Percentiles rank a stretch among this genome's conserved stretches.
Evolutionary conservation across 2,797 vertebrate species (phyloP).

Genomic region (Chelon labrosus): DNA sequence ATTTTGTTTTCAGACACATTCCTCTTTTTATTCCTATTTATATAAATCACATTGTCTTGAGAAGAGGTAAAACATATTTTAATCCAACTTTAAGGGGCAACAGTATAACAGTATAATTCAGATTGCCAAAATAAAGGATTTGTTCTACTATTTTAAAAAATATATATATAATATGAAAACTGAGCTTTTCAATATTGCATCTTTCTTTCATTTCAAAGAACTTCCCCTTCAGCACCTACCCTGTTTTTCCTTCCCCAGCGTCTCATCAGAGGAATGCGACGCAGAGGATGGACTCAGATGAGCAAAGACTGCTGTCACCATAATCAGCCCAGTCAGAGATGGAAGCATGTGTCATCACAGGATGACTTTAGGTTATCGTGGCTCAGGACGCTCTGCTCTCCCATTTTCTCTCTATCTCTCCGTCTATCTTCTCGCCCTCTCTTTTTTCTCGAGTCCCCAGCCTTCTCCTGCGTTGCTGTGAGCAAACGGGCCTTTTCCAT

Average conservation of each 20-base stretch:
- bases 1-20: too few relatives aligned
- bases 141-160: too few relatives aligned
- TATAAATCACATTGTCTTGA: too few relatives aligned
- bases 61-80: too few relatives aligned
- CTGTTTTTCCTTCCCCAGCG: conserved; percentile 12
- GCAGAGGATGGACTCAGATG: conserved; percentile 25
- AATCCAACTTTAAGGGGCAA: too few relatives aligned
- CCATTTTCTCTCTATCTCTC: conserved; percentile 40
- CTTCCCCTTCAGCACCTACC: too few relatives aligned
- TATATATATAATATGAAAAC: too few relatives aligned
- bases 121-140: too few relatives aligned
- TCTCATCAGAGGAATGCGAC: conserved; percentile 48
- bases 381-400: conserved; percentile 52
- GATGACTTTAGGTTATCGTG: conserved; percentile 58
- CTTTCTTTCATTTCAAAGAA: too few relatives aligned
- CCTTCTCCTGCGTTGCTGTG: conserved; percentile 19
- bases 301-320: conserved; percentile 62
- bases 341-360: conserved; percentile 62
- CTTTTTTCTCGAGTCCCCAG: conserved; percentile 4
- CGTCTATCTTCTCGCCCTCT: conserved; percentile 32
- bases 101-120: too few relatives aligned
- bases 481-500: conserved; percentile 61
- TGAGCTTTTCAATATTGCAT: too few relatives aligned
- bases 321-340: conserved; percentile 50
- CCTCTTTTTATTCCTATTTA: too few relatives aligned